These are phyloP conservation scores for Podotricha telesiphe DNA, from an alignment of 2,888 invertebrate genomes.

Conservation along the genomic window DNA sequence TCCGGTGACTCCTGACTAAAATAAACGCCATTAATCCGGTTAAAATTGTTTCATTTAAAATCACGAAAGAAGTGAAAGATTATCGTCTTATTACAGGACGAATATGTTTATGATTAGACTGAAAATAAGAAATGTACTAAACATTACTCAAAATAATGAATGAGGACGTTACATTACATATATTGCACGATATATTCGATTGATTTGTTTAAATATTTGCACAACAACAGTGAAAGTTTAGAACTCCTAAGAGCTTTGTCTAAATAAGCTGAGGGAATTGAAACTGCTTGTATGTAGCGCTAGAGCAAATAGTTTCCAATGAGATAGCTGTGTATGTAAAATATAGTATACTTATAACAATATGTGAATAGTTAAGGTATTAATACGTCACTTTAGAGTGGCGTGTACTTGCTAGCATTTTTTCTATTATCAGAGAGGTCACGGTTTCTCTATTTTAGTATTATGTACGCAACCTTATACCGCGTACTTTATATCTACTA, in stretches of 20 bases:
- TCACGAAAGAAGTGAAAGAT: too few species aligned
- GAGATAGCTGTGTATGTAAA: background rate
- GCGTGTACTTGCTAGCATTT: too few species aligned
- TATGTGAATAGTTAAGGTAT: too few species aligned
- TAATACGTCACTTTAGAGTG: too few species aligned
- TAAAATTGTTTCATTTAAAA: too few species aligned
- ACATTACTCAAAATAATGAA: background rate
- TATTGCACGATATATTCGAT: too few species aligned
- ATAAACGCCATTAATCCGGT: too few species aligned
- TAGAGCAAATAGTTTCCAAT: background rate
- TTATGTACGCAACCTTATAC: too few species aligned
- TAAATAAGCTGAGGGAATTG: slow-evolving; percentile 8
- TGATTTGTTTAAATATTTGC: background rate
- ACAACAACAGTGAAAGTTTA: background rate
- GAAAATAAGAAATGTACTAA: too few species aligned
- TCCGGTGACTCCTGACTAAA: too few species aligned
- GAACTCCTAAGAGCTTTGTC: slow-evolving; percentile 7
- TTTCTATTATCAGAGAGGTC: background rate
- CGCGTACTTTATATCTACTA: too few species aligned
- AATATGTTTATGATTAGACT: background rate
- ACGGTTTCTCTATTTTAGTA: background rate
- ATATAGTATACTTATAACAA: background rate
- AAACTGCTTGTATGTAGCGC: background rate
- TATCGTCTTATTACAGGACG: too few species aligned
- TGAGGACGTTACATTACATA: background rate